These are phyloP conservation scores for Criorhina ranunculi DNA, from an alignment of 2,888 invertebrate genomes.

Conservation along the genomic window DNA sequence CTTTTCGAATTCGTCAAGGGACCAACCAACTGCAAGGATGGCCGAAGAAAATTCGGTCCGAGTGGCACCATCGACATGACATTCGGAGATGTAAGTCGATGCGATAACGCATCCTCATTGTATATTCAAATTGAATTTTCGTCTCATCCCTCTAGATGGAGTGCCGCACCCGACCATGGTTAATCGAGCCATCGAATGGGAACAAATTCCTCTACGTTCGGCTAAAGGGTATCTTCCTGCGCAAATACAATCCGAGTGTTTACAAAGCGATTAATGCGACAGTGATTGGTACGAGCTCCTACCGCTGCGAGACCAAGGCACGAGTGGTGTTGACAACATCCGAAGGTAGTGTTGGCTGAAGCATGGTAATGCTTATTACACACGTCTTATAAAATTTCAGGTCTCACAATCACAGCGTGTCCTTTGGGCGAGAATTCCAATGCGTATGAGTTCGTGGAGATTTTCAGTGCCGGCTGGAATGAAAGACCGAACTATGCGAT, in stretches of 20 bases:
- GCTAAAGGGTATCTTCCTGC: constrained; percentile 87
- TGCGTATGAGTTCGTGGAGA: constrained; percentile 89
- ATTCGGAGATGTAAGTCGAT: constrained; percentile 83
- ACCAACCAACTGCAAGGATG: constrained; percentile 89
- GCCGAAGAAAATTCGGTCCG: constrained; percentile 89
- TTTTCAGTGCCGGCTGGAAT: constrained; percentile 94
- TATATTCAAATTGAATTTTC: constrained; percentile 46
- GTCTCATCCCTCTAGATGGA: constrained; percentile 86
- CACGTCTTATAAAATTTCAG: constrained; percentile 79
- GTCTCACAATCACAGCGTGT: constrained; percentile 85
- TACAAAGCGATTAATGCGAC: constrained; percentile 86
- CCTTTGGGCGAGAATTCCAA: constrained; percentile 86
- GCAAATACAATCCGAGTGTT: constrained; percentile 83
- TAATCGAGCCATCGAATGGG: constrained; percentile 90
- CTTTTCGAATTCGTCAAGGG: constrained; percentile 92
- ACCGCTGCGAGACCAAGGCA: constrained; percentile 90
- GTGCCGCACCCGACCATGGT: constrained; percentile 92
- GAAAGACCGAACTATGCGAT: constrained; percentile 86
- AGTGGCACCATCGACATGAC: constrained; percentile 91
- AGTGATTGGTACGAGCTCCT: constrained; percentile 86
- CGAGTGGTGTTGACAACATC: constrained; percentile 92
- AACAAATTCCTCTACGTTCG: constrained; percentile 91
- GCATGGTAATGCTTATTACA: neutral
- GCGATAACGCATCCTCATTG: neutral
- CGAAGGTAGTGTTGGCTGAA: constrained; percentile 80